A percentile compares a stretch with the other conserved stretches of the same genome.
Conservation (phyloP, 2,797 vertebrate genomes). For the Nannoperca obscura region DNA sequence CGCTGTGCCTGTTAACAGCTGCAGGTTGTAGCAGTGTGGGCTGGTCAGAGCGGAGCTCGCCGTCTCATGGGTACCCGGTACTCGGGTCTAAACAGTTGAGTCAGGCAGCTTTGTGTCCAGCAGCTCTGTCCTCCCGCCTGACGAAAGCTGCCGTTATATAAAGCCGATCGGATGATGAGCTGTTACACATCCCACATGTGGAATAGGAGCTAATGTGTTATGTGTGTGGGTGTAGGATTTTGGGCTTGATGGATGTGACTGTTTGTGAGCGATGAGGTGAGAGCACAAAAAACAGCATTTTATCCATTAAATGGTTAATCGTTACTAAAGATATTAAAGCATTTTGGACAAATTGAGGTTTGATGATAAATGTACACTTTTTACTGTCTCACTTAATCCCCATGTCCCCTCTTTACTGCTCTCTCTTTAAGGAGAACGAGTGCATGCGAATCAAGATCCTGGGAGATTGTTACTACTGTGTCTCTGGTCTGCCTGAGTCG, state of each 20-base stretch:
- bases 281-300: neutral
- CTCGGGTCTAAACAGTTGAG: slow-evolving; percentile 61
- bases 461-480: slow-evolving; percentile 98
- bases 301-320: slow-evolving; percentile 13
- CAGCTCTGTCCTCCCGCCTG: slow-evolving; percentile 57
- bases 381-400: neutral
- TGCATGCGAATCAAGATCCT: slow-evolving; percentile 99
- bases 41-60: slow-evolving; percentile 46
- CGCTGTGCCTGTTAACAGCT: slow-evolving; percentile 25
- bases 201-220: slow-evolving; percentile 56
- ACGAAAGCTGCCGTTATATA: slow-evolving; percentile 67
- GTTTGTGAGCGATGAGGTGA: slow-evolving; percentile 32
- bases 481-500: slow-evolving; percentile 95
- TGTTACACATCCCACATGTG: slow-evolving; percentile 76
- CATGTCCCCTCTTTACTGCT: neutral
- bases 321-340: neutral
- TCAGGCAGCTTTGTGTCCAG: slow-evolving; percentile 69
- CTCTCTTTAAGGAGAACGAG: slow-evolving; percentile 92
- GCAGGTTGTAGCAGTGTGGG: slow-evolving; percentile 61
- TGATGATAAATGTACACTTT: neutral
- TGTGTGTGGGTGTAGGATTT: slow-evolving; percentile 59
- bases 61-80: slow-evolving; percentile 44
- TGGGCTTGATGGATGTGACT: slow-evolving; percentile 58
- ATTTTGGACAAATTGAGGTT: neutral
- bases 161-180: slow-evolving; percentile 59